Evolutionary conservation across 2,888 invertebrate species (phyloP), one percentile per base, ranked within the genome.

Genomic region (Oligia strigilis): DNA sequence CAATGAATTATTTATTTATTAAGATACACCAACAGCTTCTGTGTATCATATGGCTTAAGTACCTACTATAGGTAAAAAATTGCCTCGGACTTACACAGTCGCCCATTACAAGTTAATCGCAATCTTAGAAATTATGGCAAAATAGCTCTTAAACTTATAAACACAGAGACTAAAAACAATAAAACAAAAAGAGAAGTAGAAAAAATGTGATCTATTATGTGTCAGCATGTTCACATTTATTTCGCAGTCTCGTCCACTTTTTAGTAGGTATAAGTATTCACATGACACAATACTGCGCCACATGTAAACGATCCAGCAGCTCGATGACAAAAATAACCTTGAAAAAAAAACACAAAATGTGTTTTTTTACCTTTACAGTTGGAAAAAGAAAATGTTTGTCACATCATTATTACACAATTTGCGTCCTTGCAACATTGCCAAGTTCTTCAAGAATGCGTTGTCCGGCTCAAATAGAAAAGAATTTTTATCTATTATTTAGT

Each of bases 381-480:
- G 84, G 71, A 81, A 83, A 82, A 89, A 86, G 84, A 85, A 73
- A 84, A 84, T 83, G 64, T 75, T 89, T 88, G 82, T 90, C 80
- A 79, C 75, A 81, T 77, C 75, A 81, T 77, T 75, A 86, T 86
- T 84, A 93, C 91, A 87, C 89, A 82, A 89, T 88, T 90, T 89
- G 84, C 87, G 94, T 92, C 94, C 94, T 95, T 93, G 95, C 90
- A 80, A 82, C 81, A 87, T 86, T 93, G 95, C 96, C 95, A 95
- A 95, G 94, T 95, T 92, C 94, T 92, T 89, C 81, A 75, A 83
- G 85, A 87, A 91, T 95, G 94, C 86, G 93, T 87, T 92, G 92
- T 90, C 88, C 73, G n/a, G 77, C 88, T 85, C 84, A 89, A 91
- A 91, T 90, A 90, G 90, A 86, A 83, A 78, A 87, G 77, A 85